Conservation (phyloP, 2,888 invertebrate species). For the Spisula subtruncata region DNA sequence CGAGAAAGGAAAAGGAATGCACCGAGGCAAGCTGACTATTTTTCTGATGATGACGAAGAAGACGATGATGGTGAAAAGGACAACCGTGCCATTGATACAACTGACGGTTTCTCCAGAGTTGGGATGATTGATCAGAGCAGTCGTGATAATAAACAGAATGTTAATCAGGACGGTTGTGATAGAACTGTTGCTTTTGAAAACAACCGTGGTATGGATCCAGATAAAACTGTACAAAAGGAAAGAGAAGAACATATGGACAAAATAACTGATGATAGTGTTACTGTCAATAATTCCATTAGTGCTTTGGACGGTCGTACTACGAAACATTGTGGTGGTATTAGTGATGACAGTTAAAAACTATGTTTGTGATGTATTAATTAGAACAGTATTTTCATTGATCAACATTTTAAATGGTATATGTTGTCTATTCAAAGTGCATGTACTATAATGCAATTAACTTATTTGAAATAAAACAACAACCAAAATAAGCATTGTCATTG, state of each 20-base stretch:
- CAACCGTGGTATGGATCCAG: not conserved
- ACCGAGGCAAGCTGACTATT: slow-evolving; percentile 36
- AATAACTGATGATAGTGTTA: not conserved
- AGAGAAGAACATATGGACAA: not conserved
- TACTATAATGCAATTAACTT: too few relatives aligned
- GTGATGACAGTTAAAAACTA: too few relatives aligned
- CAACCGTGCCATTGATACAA: not conserved
- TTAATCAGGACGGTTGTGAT: not conserved
- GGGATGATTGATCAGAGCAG: not conserved
- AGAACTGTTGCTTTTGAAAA: not conserved
- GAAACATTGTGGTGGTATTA: too few relatives aligned
- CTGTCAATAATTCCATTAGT: too few relatives aligned
- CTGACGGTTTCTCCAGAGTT: not conserved
- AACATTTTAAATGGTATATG: too few relatives aligned
- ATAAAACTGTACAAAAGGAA: not conserved
- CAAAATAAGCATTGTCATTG: too few relatives aligned
- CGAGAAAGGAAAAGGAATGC: slow-evolving; percentile 34
- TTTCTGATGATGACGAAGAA: slow-evolving; percentile 45
- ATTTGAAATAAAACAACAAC: too few relatives aligned
- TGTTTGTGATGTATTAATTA: too few relatives aligned
- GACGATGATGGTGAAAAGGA: not conserved
- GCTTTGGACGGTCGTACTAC: too few relatives aligned
- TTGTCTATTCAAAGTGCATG: too few relatives aligned
- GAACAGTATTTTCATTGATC: too few relatives aligned
- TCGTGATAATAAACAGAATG: not conserved